These are phyloP conservation scores for Corythornis vintsioides DNA, from an alignment of 2,113 vertebrate genomes.

Conservation along the genomic window DNA sequence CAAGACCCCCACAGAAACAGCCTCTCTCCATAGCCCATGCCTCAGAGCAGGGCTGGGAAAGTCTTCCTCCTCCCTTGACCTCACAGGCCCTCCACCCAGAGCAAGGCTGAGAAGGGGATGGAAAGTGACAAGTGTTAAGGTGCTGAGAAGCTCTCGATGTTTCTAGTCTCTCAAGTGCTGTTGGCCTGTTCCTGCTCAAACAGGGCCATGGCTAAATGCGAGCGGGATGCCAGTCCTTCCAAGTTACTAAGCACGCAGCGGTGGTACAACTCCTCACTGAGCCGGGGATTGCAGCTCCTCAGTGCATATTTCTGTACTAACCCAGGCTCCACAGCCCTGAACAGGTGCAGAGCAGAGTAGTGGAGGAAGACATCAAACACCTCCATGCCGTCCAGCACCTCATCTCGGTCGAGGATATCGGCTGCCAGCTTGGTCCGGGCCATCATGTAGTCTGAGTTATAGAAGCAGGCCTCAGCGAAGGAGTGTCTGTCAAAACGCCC, in stretches of 20 bases:
- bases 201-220: constrained; percentile 90
- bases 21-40: not conserved
- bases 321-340: constrained; percentile 92
- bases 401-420: constrained; percentile 88
- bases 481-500: constrained; percentile 92
- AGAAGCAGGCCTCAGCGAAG: constrained; percentile 95
- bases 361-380: constrained; percentile 94
- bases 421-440: constrained; percentile 89
- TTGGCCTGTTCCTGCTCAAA: constrained; percentile 97
- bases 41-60: not conserved
- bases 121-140: constrained; percentile 70
- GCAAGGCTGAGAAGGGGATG: constrained; percentile 4
- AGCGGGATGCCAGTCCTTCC: constrained; percentile 90
- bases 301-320: constrained; percentile 90
- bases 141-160: constrained; percentile 16
- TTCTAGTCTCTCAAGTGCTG: constrained; percentile 80
- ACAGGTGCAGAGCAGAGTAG: constrained; percentile 92
- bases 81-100: not conserved
- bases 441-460: constrained; percentile 94
- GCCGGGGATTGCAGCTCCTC: constrained; percentile 87
- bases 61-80: not conserved
- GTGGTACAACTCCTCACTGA: constrained; percentile 94
- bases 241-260: constrained; percentile 94
- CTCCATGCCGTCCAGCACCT: constrained; percentile 92
- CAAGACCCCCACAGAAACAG: not conserved